Percentiles rank a stretch among this genome's conserved stretches.
Evolutionary conservation across 1,140 invertebrate species (phyloP).

Genomic region (Matsumurasca onukii): DNA sequence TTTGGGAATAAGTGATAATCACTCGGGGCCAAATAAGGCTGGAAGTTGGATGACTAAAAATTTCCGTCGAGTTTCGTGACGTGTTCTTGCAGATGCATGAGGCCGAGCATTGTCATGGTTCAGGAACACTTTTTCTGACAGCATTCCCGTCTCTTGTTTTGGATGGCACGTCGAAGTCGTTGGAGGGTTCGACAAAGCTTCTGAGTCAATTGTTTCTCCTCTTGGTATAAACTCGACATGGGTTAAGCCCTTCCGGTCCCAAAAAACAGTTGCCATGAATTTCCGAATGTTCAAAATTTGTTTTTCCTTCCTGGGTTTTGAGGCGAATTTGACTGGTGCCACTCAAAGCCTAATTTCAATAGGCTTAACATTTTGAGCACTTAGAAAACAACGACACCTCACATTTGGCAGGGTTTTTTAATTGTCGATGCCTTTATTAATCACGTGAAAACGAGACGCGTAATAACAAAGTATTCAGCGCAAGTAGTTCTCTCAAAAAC

Average conservation of each 20-base stretch:
- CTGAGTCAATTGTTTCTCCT: neutral
- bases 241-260: neutral
- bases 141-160: slow-evolving; percentile 10
- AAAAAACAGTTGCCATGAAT: slow-evolving; percentile 5
- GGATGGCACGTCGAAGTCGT: neutral
- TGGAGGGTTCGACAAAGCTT: neutral
- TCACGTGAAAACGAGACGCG: neutral
- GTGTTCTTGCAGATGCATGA: neutral
- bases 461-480: neutral
- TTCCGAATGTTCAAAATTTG: neutral
- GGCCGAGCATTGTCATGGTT: neutral
- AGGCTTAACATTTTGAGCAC: neutral
- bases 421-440: neutral
- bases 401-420: neutral
- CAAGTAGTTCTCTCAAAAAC: neutral
- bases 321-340: neutral
- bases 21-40: neutral
- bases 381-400: neutral
- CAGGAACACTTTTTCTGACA: neutral
- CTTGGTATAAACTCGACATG: neutral
- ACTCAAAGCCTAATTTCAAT: neutral
- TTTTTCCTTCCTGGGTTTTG: neutral
- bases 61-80: neutral
- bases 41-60: neutral
- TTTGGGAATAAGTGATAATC: neutral